Conservation (phyloP, 2,797 vertebrate genomes). For the Onychomys leucogaster region DNA sequence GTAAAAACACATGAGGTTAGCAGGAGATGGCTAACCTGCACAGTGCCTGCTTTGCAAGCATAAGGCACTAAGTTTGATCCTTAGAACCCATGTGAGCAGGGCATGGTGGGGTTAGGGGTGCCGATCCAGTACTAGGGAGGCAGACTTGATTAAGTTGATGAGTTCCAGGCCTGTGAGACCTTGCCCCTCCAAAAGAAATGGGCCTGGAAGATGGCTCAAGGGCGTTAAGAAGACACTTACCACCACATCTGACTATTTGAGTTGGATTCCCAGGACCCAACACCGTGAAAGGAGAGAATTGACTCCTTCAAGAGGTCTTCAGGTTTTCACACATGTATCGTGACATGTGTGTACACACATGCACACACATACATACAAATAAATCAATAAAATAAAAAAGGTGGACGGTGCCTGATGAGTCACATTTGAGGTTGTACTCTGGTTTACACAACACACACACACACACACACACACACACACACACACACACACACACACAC, state of each 20-base stretch:
- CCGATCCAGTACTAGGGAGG: background rate
- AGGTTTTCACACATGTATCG: background rate
- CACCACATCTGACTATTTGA: background rate
- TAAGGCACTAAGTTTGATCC: background rate
- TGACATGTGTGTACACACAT: background rate
- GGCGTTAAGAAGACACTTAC: background rate
- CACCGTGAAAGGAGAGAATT: background rate
- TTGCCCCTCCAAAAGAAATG: background rate
- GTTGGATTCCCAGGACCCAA: background rate
- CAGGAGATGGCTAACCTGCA: no score
- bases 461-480: background rate
- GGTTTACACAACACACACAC: background rate
- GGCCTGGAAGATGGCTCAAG: background rate
- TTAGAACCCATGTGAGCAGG: background rate
- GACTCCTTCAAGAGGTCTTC: background rate
- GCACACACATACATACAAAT: background rate
- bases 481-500: background rate
- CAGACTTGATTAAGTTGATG: background rate
- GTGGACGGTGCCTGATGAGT: background rate
- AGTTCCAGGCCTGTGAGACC: background rate
- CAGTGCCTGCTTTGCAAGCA: background rate
- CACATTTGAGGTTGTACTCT: background rate
- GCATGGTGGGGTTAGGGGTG: background rate
- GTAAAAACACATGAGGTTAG: background rate
- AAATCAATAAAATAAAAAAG: background rate